Evolutionary conservation across 2,797 vertebrate species (phyloP).

Genomic region (Hephaestus fuliginosus): DNA sequence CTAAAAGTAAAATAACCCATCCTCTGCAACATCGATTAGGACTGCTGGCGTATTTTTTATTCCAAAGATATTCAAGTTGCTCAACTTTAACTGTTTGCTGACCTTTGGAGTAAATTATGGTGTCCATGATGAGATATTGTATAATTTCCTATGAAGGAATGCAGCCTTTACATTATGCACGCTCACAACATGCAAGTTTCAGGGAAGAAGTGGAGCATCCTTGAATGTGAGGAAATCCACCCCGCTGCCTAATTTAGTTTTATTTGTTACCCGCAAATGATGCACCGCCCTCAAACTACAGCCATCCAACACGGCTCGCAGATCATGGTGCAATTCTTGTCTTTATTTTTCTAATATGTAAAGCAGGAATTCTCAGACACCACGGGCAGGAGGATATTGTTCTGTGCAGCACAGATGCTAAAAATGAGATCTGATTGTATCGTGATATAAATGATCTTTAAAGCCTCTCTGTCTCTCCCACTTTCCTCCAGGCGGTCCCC

Average conservation of each 20-base stretch:
- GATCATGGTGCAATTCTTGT: neutral
- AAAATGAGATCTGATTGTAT: conserved; percentile 41
- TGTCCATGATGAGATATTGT: conserved; percentile 4
- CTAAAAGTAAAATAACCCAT: neutral
- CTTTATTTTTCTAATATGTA: neutral
- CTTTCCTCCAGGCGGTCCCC: conserved; percentile 2
- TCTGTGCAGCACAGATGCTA: conserved; percentile 12
- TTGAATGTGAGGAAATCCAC: neutral
- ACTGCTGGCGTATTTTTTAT: neutral
- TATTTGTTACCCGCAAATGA: neutral
- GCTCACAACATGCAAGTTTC: conserved; percentile 5
- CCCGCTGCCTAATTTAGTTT: neutral
- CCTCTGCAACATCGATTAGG: neutral
- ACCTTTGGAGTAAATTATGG: neutral
- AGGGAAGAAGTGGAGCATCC: neutral
- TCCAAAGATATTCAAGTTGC: conserved; percentile 9
- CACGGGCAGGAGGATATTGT: neutral
- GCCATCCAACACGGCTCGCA: neutral
- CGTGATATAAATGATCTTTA: conserved; percentile 4
- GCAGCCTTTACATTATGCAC: conserved; percentile 20
- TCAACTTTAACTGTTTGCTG: neutral
- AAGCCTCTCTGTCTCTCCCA: conserved; percentile 9
- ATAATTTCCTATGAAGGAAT: conserved; percentile 4
- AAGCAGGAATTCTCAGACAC: conserved; percentile 13
- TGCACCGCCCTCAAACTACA: neutral